Base-by-base conservation (phyloP, 1,140 invertebrate genomes). In the Papilio aristodemus region DNA sequence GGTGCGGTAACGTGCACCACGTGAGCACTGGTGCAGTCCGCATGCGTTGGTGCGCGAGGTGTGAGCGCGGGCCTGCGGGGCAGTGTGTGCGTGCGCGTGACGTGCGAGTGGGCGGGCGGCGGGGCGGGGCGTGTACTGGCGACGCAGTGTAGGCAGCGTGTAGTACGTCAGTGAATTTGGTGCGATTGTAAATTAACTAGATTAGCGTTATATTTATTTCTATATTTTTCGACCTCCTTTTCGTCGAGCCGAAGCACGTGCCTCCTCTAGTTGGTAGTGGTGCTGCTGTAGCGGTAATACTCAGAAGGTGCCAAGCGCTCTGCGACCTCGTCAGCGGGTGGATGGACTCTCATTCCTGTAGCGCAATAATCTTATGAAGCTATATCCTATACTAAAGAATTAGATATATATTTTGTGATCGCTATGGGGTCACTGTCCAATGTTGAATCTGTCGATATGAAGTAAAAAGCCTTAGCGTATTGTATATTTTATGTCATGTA, bases 231-330 rank as follows among this genome's bases (percentile, higher is more conserved):
- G 81, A 85, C 80, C 80, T 81, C 79, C 79, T 84, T 86, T 86
- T 85, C 81, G 84, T 87, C 79, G 81, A 84, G 81, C 83, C 85
- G 87, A 88, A 84, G 80, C 77, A 83, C 85, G 86, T 87, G 87
- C 85, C 84, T 88, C 85, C 80, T 85, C 76, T 86, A 87, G 84
- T 81, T 81, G 69, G 78, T 86, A 85, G 81, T 72, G 68, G 75
- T 74, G 76, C 79, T 77, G 79, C 70, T 82, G 77, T 87, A 87
- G 86, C 71, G 74, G 84, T 82, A 89, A 90, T 90, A 90, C 87
- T 90, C 87, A 90, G 76, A 86, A 82, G 81, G 85, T 88, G 86
- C 85, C 86, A 85, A 88, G 80, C 77, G 76, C 84, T 83, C 79
- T 83, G 81, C 80, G 76, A 75, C 71, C 74, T 71, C 76, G 74